Evolutionary conservation across 92 coral and sea anemone genomes (phyloP).

Genomic region (Parazoanthus swiftii): DNA sequence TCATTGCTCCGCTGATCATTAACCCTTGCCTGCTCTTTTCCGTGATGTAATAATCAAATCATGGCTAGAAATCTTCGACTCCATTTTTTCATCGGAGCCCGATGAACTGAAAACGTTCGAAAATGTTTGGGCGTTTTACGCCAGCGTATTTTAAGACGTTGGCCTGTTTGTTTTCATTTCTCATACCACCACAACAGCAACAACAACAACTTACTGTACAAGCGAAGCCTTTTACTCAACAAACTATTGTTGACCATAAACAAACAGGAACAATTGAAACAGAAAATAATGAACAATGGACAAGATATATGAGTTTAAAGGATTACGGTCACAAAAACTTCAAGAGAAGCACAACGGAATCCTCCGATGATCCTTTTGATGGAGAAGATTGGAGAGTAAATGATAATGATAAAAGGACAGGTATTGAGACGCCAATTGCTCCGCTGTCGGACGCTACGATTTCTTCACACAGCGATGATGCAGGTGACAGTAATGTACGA

Average conservation of each 20-base stretch:
- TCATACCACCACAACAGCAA: constrained; percentile 44
- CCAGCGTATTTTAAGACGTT: constrained; percentile 70
- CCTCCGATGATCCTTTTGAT: constrained; percentile 57
- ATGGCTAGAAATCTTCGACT: constrained; percentile 74
- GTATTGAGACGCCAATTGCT: constrained; percentile 80
- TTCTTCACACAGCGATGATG: constrained; percentile 27
- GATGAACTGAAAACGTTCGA: constrained; percentile 80
- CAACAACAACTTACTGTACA: constrained; percentile 52
- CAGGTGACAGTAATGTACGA: constrained; percentile 57
- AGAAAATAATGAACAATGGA: constrained; percentile 64
- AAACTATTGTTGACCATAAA: constrained; percentile 48
- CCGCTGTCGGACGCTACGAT: constrained; percentile 58
- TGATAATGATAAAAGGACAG: constrained; percentile 61
- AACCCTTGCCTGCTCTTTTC: constrained; percentile 56
- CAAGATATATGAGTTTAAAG: constrained; percentile 44
- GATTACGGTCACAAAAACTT: constrained; percentile 35
- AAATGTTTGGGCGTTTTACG: constrained; percentile 93
- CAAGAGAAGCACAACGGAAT: constrained; percentile 56
- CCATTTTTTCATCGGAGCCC: constrained; percentile 59
- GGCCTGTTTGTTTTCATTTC: constrained; percentile 48
- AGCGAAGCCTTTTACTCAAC: constrained; percentile 76
- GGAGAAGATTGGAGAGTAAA: constrained; percentile 59
- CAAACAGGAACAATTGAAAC: constrained; percentile 62
- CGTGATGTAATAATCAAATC: constrained; percentile 88
- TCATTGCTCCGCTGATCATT: constrained; percentile 56